Evolutionary conservation across 2,113 vertebrate species (phyloP).

Genomic region (Carollia perspicillata): DNA sequence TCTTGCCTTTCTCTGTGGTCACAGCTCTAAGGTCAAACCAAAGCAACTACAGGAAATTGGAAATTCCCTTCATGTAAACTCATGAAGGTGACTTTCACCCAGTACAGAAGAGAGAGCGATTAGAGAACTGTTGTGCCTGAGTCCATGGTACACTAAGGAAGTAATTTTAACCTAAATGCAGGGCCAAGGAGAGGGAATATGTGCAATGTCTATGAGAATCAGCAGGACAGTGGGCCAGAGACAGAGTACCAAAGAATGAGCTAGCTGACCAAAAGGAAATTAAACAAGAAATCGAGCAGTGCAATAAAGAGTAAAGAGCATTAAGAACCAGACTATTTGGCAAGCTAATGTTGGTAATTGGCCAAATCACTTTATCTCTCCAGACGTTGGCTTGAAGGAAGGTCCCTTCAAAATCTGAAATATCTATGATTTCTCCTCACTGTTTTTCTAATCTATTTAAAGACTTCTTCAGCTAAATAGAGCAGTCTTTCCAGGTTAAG

Average conservation of each 20-base stretch:
- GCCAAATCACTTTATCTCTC: constrained; percentile 62
- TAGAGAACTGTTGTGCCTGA: background rate
- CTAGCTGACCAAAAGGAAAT: constrained; percentile 27
- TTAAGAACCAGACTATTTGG: constrained; percentile 50
- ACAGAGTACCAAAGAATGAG: constrained; percentile 1
- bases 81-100: background rate
- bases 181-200: background rate
- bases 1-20: background rate
- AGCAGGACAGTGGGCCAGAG: background rate
- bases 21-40: background rate
- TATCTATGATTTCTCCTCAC: constrained; percentile 43
- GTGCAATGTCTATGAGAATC: background rate
- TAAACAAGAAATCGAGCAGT: constrained; percentile 52
- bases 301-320: background rate
- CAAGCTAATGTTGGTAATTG: constrained; percentile 15
- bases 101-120: background rate
- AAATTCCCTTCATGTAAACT: background rate
- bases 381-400: constrained; percentile 51
- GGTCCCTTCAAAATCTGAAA: constrained; percentile 56
- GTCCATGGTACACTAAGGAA: background rate
- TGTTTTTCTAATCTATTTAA: constrained; percentile 61
- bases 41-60: background rate
- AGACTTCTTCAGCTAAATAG: constrained; percentile 13
- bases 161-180: background rate
- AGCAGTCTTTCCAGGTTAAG: background rate